These are phyloP conservation scores for Ectropis grisescens DNA, from an alignment of 1,140 invertebrate species.

Conservation along the genomic window DNA sequence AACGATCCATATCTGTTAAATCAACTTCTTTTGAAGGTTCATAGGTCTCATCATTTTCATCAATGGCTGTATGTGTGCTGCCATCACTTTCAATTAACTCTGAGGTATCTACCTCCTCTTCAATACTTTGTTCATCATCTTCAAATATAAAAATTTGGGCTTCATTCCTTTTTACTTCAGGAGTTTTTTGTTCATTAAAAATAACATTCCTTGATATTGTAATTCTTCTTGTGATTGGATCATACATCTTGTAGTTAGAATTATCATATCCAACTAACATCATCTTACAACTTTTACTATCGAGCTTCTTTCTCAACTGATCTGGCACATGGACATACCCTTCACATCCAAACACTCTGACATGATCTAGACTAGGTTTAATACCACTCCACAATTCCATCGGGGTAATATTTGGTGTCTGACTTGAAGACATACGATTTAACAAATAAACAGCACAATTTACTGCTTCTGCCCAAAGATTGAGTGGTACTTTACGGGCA, in stretches of 20 bases:
- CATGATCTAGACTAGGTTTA: constrained; percentile 13
- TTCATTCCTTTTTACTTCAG: constrained; percentile 11
- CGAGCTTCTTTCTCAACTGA: constrained; percentile 13
- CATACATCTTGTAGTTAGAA: constrained; percentile 16
- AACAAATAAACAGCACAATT: constrained; percentile 41
- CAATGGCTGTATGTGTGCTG: constrained; percentile 2
- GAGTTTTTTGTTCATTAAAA: constrained; percentile 17
- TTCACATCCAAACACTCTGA: constrained; percentile 12
- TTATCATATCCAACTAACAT: constrained; percentile 9
- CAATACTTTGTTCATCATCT: constrained; percentile 3
- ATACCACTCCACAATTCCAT: constrained; percentile 16
- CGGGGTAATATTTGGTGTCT: constrained; percentile 15
- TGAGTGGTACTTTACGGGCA: neutral
- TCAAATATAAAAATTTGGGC: constrained; percentile 10
- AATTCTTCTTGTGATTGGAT: constrained; percentile 15
- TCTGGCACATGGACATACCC: constrained; percentile 20
- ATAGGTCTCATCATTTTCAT: constrained; percentile 6
- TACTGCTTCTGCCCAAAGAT: constrained; percentile 14
- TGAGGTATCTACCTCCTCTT: neutral
- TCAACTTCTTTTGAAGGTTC: constrained; percentile 3
- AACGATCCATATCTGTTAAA: neutral
- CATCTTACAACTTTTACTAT: constrained; percentile 14
- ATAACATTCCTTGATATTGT: constrained; percentile 26
- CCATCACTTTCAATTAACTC: constrained; percentile 1
- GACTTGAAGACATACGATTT: constrained; percentile 28